Percentiles rank a stretch among this genome's conserved stretches.
Conservation (phyloP, 2,888 invertebrate species). For the Brachylomia viminalis region DNA sequence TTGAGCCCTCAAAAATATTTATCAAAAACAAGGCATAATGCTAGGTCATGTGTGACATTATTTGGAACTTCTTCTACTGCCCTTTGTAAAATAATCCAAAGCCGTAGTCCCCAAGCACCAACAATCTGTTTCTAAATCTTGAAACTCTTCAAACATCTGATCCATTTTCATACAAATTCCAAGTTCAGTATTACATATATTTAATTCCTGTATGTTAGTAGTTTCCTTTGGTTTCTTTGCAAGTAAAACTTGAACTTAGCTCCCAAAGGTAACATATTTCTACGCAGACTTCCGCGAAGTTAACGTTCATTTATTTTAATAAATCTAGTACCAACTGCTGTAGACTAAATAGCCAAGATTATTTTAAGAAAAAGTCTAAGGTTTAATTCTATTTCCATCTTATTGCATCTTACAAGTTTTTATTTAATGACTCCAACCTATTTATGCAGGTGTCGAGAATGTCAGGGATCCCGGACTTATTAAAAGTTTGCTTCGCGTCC, state of each 20-base stretch:
- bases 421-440: not conserved
- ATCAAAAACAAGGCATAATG: not conserved
- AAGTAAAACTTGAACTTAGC: constrained; percentile 11
- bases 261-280: constrained; percentile 13
- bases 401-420: not conserved
- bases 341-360: too few species aligned
- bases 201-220: constrained; percentile 9
- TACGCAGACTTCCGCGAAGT: not conserved
- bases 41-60: not conserved
- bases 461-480: not conserved
- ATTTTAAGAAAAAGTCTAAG: not conserved
- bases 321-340: not conserved
- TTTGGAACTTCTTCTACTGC: not conserved
- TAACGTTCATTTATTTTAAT: not conserved
- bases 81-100: not conserved
- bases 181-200: not conserved
- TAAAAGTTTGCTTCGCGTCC: not conserved
- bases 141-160: not conserved
- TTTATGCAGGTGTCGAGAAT: not conserved
- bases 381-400: not conserved
- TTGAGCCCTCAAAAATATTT: too few species aligned
- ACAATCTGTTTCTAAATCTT: not conserved
- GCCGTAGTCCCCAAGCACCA: not conserved
- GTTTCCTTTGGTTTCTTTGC: constrained; percentile 19
- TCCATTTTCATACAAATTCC: not conserved